Base-by-base conservation (phyloP, 23 tunicate genomes). In the Halocynthia aurantium region DNA sequence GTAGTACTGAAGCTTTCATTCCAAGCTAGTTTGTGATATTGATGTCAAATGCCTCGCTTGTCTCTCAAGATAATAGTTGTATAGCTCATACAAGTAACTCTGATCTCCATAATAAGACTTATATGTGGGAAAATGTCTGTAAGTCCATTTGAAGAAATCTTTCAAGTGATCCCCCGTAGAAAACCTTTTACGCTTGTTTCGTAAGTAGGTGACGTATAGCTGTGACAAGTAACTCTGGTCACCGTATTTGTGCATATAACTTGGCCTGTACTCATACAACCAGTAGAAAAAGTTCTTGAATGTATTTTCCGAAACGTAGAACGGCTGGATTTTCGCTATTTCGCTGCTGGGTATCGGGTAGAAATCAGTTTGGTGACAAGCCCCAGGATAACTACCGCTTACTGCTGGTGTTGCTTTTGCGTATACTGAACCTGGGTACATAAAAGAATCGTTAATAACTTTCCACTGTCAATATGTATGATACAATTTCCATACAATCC, bases 81-180 rank as follows among this genome's bases (percentile, higher is more conserved):
- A 74, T 20, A 74, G 57, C 56, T 74, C 78, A 20, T 22, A 62
- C 56, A 74, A 74, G 56, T 74, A 74, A 12, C 78, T 53, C 78
- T 74, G 78, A 54, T 74, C 78, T 56, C 78, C 78, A 56, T 74
- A 74, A 44, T 51, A 53, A 17, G 55, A 44, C 50, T 54, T 53
- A 7, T 74, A 74, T 12, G 49, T 21, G 12, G 78, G 78, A 54
- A 74, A 74, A 17, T 74, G 55, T 10, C 20, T 50, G 62, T 74
- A 74, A 8, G 78, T 64, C 78, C 78, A 74, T 74, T 74, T 10
- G 31, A 74, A 74, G 56, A 74, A 74, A 22, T 74, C 40, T 21
- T 53, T 74, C 64, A 74, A 56, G 22, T 74, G 78, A 74, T 74
- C 21, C 5, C 78, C 78, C 18, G 62, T 54, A 7, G 63, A 13